Conservation (phyloP, 1,140 invertebrate genomes). For the Argopecten irradians region DNA sequence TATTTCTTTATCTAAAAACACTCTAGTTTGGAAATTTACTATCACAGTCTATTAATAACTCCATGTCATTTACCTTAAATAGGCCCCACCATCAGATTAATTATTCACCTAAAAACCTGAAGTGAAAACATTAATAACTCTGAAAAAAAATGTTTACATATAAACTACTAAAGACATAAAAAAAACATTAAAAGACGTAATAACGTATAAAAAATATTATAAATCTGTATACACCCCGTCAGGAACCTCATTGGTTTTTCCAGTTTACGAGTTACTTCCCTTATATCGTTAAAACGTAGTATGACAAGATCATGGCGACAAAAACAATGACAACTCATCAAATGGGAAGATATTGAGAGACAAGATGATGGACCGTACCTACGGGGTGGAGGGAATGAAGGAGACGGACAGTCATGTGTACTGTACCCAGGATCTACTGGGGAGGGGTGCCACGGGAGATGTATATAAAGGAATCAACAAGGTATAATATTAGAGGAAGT, state of each 20-base stretch:
- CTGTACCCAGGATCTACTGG: slow-evolving; percentile 38
- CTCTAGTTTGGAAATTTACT: too few species aligned
- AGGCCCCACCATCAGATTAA: too few species aligned
- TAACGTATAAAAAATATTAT: background rate
- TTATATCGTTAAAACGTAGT: background rate
- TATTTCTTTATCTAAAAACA: too few species aligned
- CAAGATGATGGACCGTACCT: background rate
- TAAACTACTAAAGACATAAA: too few species aligned
- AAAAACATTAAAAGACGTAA: too few species aligned
- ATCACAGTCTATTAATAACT: too few species aligned
- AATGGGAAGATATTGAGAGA: background rate
- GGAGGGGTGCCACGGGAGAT: slow-evolving; percentile 43
- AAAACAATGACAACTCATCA: background rate
- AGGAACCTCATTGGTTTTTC: background rate
- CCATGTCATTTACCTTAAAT: too few species aligned
- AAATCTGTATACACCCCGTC: background rate
- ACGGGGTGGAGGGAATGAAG: slow-evolving; percentile 35
- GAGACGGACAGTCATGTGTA: slow-evolving; percentile 46
- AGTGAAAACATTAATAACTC: too few species aligned
- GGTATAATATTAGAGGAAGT: background rate
- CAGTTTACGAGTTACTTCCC: slow-evolving; percentile 5
- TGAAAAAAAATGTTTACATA: too few species aligned
- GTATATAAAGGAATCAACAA: slow-evolving; percentile 48
- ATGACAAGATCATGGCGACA: background rate
- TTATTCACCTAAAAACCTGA: too few species aligned